Base-by-base conservation (phyloP, 92 coral and sea anemone genomes). In the Pocillopora grandis region DNA sequence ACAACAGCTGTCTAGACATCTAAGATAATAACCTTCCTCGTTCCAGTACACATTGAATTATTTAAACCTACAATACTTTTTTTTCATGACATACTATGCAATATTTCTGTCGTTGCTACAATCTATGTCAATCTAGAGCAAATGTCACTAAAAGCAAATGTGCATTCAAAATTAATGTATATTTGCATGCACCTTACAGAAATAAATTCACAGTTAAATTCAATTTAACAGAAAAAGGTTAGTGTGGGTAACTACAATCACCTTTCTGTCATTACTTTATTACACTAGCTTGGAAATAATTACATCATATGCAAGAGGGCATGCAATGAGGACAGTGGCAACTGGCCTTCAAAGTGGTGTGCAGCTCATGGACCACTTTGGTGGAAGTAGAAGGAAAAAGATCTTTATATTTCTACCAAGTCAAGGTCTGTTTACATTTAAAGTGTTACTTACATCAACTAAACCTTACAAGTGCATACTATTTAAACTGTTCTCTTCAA, bases 241-340 rank as follows among this genome's bases (percentile, higher is more conserved):
- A 42, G 49, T 42, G 49, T 42, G 49, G 49, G 49, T 42, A 42
- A 42, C 49, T 42, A 42, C 23, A 67, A 12, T 67, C 33, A 67
- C 72, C 33, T 12, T 67, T 27, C 35, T 20, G 33, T 48, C 76
- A 72, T 35, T 48, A 72, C 48, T 37, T 42, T 17, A 72, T 36
- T 36, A 16, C 9, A 19, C 21, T 58, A 72, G 76, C 17, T 20
- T 72, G 18, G 76, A 33, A 17, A 35, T 72, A 6, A 72, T 72
- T 36, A 23, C 61, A 71, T 71, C 76, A 1, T 71, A 71, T 14
- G 76, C 35, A 18, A 0, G 76, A 71, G 76, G 76, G 76, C 76
- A 71, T 71, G 76, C 58, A 14, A 71, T 71, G 76, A 13, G 42
- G 76, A 35, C 14, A 17, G 76, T 71, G n/a, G 76, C 76, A 35